A percentile compares a stretch with the other conserved stretches of the same genome.
Conservation (phyloP, 2,888 invertebrate species). For the Rotaria socialis region DNA sequence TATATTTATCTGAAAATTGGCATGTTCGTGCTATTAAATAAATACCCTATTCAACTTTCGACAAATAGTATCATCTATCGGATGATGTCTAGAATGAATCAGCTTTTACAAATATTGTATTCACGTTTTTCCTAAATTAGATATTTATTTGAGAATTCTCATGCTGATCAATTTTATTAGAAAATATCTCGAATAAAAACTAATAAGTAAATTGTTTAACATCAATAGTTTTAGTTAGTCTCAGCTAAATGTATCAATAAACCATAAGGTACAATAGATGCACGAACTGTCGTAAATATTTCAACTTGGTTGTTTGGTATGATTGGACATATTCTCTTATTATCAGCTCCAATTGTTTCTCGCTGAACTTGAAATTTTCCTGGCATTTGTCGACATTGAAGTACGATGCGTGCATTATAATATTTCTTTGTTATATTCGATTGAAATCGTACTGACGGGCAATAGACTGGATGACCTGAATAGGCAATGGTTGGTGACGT, state of each 20-base stretch:
- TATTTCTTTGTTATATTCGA: background rate
- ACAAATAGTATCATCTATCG: too few relatives aligned
- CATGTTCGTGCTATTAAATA: too few relatives aligned
- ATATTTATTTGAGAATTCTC: too few relatives aligned
- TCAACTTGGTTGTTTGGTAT: slow-evolving; percentile 4
- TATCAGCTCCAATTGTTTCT: background rate
- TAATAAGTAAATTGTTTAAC: too few relatives aligned
- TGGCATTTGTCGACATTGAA: background rate
- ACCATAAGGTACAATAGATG: background rate
- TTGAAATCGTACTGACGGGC: background rate
- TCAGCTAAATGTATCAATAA: background rate
- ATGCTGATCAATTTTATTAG: too few relatives aligned
- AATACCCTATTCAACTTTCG: too few relatives aligned
- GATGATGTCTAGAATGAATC: too few relatives aligned
- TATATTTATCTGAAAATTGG: too few relatives aligned
- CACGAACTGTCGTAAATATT: background rate
- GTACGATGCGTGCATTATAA: background rate
- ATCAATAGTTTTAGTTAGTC: too few relatives aligned
- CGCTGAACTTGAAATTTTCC: background rate
- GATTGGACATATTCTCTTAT: background rate
- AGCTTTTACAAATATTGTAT: too few relatives aligned
- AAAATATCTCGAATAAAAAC: too few relatives aligned
- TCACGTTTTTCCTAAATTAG: too few relatives aligned
- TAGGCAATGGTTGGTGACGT: background rate
- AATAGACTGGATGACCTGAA: background rate